Conservation (phyloP, 92 coral and sea anemone genomes). For the Actinostola sp. region DNA sequence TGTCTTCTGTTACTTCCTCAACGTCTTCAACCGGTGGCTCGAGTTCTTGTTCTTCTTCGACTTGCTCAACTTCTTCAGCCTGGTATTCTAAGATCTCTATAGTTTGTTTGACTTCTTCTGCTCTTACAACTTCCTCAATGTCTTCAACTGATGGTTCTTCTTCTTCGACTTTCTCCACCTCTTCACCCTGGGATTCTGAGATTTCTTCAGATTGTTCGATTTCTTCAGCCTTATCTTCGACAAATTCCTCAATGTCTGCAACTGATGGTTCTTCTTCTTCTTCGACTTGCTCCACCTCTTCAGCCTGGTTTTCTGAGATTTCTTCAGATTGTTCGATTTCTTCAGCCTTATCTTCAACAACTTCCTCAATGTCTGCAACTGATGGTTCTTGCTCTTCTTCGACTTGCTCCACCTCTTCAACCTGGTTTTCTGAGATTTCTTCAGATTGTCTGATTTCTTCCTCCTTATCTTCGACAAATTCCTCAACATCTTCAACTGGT, state of each 20-base stretch:
- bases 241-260: neutral
- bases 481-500: conserved; percentile 2
- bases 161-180: conserved; percentile 9
- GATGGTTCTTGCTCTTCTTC: neutral
- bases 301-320: conserved; percentile 7
- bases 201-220: too few species aligned
- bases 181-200: too few species aligned
- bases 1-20: neutral
- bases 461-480: neutral
- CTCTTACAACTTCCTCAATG: too few species aligned
- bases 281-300: too few species aligned
- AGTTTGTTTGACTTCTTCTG: too few species aligned
- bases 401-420: neutral
- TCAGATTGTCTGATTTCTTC: neutral
- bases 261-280: neutral
- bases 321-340: conserved; percentile 1
- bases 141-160: conserved; percentile 12
- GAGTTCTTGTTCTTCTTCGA: neutral
- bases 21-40: neutral
- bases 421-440: neutral
- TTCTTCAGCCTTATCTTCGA: too few species aligned
- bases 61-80: neutral
- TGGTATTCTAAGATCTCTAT: too few species aligned
- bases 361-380: neutral
- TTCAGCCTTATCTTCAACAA: neutral